These are phyloP conservation scores for Dryobates pubescens DNA, from an alignment of 2,797 vertebrate genomes.

Conservation along the genomic window DNA sequence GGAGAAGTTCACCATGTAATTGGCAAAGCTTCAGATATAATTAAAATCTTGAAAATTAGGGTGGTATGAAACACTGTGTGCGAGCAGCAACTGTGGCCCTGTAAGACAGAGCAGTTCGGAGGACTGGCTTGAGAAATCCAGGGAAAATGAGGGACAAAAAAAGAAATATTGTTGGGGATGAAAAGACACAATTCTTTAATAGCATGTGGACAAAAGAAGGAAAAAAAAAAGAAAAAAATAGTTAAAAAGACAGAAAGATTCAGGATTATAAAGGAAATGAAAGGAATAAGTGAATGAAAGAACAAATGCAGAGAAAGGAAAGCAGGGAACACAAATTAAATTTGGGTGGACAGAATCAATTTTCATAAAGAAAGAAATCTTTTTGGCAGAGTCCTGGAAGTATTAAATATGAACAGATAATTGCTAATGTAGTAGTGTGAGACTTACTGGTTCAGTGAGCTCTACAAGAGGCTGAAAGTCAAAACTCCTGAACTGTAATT, in stretches of 20 bases:
- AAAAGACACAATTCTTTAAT: not conserved
- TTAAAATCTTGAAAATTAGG: conserved; percentile 66
- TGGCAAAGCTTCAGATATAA: conserved; percentile 58
- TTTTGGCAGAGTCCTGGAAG: not conserved
- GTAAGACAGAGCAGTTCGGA: not conserved
- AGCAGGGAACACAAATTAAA: not conserved
- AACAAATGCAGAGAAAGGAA: conserved; percentile 9
- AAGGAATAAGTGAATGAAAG: conserved; percentile 10
- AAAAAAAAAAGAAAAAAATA: not conserved
- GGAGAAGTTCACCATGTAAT: conserved; percentile 39
- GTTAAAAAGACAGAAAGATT: not conserved
- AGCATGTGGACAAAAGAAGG: not conserved
- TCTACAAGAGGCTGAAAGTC: not conserved
- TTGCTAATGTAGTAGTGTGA: not conserved
- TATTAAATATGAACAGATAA: conserved; percentile 6
- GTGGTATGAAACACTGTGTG: conserved; percentile 33
- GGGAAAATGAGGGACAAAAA: conserved; percentile 12
- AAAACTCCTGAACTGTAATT: conserved; percentile 17
- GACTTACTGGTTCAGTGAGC: not conserved
- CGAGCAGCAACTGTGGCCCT: conserved; percentile 16
- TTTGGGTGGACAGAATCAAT: not conserved
- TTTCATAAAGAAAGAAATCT: conserved; percentile 12
- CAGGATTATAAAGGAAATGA: not conserved
- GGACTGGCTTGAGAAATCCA: not conserved
- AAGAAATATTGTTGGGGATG: not conserved